Conservation (phyloP, 2,113 vertebrate genomes). For the Motacilla alba region DNA sequence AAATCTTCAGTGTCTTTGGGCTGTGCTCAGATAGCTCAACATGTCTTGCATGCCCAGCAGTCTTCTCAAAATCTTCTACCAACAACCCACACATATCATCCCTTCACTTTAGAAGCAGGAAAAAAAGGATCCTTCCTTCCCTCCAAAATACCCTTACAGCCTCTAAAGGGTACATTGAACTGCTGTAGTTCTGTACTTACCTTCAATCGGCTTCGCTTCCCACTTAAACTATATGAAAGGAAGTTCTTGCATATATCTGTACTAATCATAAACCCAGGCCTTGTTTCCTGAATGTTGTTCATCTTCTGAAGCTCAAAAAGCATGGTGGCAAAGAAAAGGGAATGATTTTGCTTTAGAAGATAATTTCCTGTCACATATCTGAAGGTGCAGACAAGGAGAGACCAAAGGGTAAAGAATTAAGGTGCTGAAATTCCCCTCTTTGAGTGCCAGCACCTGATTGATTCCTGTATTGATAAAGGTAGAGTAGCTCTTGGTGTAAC, state of each 20-base stretch:
- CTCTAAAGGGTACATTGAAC: not conserved
- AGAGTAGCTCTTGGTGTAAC: not conserved
- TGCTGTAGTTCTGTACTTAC: not conserved
- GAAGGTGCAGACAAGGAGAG: not conserved
- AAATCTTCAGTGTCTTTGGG: not conserved
- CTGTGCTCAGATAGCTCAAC: not conserved
- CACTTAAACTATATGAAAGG: not conserved
- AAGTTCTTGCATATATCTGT: not conserved
- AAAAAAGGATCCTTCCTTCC: not conserved
- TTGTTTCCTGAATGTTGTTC: not conserved
- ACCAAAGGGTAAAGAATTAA: not conserved
- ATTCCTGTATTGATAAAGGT: fast-evolving
- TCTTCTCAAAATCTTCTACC: not conserved
- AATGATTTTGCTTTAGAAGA: not conserved
- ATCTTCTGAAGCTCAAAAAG: not conserved
- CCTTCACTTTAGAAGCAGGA: not conserved
- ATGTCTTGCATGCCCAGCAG: fast-evolving
- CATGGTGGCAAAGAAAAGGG: not conserved
- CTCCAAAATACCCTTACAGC: not conserved
- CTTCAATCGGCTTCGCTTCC: not conserved
- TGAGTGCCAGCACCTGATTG: not conserved
- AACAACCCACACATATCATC: not conserved
- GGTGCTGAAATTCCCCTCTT: not conserved
- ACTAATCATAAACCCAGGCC: not conserved
- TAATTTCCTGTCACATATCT: not conserved